phyloP scores from a whole-genome alignment of 2,797 vertebrate species.

The Macropus fuliginosus region DNA sequence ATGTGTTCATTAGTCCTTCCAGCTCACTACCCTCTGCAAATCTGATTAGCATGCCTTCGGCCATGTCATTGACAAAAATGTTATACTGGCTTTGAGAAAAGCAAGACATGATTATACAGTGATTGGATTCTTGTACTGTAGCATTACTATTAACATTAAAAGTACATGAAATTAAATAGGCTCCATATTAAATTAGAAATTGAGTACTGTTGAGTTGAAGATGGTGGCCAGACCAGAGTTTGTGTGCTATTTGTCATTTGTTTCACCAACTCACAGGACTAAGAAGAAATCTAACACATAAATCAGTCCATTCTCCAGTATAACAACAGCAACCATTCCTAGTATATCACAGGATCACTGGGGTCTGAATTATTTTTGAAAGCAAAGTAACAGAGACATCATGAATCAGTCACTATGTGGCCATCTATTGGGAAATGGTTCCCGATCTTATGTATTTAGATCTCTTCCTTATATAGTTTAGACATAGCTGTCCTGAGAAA shows the following conservation, averaged over 20 bases:
- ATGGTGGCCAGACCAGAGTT: slow-evolving; percentile 41
- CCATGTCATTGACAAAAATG: slow-evolving; percentile 1
- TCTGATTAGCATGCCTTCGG: not conserved
- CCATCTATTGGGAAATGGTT: not conserved
- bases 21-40: not conserved
- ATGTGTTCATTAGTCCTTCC: not conserved
- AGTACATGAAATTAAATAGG: slow-evolving; percentile 2
- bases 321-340: not conserved
- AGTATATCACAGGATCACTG: not conserved
- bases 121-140: not conserved
- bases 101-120: not conserved
- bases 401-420: not conserved
- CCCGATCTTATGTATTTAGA: not conserved
- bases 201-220: not conserved
- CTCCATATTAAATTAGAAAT: not conserved
- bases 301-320: not conserved
- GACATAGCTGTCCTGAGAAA: not conserved
- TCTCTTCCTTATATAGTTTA: not conserved
- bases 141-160: not conserved
- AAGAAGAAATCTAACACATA: not conserved
- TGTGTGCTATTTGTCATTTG: not conserved
- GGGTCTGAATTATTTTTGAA: not conserved
- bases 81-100: not conserved
- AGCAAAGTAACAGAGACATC: not conserved
- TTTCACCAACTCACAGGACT: not conserved